Base-by-base conservation (phyloP, 2,113 vertebrate genomes). In the Hydrochoerus hydrochaeris region DNA sequence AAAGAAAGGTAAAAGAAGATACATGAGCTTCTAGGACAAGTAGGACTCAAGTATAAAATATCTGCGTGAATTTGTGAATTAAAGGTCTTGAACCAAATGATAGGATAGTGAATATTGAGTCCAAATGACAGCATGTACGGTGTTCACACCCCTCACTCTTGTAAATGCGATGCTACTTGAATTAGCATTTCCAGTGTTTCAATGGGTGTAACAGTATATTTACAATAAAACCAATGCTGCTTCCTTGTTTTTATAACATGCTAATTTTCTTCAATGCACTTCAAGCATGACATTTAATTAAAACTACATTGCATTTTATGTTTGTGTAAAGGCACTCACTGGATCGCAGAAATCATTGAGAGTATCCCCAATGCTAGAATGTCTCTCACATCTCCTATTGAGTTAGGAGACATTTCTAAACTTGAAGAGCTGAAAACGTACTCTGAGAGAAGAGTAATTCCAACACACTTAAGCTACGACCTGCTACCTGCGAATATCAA, bases 261-360 rank as follows among this genome's bases (percentile, higher is more conserved):
- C 52, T 77, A 41, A 83, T 93, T 90, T 57, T 77, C 95, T 49
- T 88, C 26, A 24, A 62, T 58, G 41, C 35, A 7, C 69, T 90
- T 69, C 22, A 44, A 63, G 22, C 88, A 54, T 28, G 11, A 57
- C 83, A 67, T n/a, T 81, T 94, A 83, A 85, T 85, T 94, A 87
- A 95, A 67, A 52, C 17, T 57, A 32, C 2, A 4, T 88, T 87
- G 88, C 24, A 32, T 63, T 81, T 93, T 94, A 16, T 83, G 62
- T 78, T 85, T 52, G 5, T 28, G 22, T 92, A 4, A 71, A 99
- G 99, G 98, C 1, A 99, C 98, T 71, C 99, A 98, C 82, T 99
- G 99, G 99, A 97, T 98, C 81, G 98, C 98, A 54, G 98, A 98
- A 90, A 95, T 99, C 96, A 96, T 99, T 88, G 98, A 92, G 71